Base-by-base conservation (phyloP, 2,113 vertebrate genomes). In the Gnathonemus echidnorhynchus region DNA sequence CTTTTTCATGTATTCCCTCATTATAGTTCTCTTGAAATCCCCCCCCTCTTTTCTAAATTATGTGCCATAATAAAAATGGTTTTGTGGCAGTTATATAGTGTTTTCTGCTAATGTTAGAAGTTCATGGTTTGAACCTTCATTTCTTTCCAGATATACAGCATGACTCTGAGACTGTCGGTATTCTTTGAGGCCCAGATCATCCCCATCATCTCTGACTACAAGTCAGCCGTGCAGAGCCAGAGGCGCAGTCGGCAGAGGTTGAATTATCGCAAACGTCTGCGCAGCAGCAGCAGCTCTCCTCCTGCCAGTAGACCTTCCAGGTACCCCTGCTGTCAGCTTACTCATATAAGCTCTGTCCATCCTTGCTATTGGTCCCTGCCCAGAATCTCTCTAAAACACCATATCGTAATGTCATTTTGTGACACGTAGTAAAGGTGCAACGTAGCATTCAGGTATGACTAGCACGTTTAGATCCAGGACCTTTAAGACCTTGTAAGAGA, bases 121-220 rank as follows among this genome's bases (percentile, higher is more conserved):
- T 45, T 39, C 31, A 48, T 8, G 0, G 46, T 52, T 87, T 87
- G 3, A 24, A 11, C 49, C 89, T 3, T 87, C 70, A 31, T 84
- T 92, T 91, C 90, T 11, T 74, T 89, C 45, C 92, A 99, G 98
- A 98, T 99, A 92, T 99, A 98, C 93, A 98, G 96, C 92, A 98
- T 99, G 98, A 99, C 98, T 2, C 97, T 99, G 93, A 97, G 97
- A 93, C 94, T 99, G 90, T 99, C 98, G 31, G 98, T 98, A 92
- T 98, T 97, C 94, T 99, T 99, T 94, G 98, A 99, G 95, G 97
- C 95, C 66, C 96, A 96, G 91, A 98, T 99, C 93, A 97, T 98
- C 93, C 94, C 94, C 91, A 95, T 99, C 48, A 98, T 99, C 93
- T 98, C 98, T 0, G 97, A 99, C 93, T 96, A 97, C 94, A 99